Base-by-base conservation (phyloP, 2,888 invertebrate genomes). In the Meiosimyza decipiens region DNA sequence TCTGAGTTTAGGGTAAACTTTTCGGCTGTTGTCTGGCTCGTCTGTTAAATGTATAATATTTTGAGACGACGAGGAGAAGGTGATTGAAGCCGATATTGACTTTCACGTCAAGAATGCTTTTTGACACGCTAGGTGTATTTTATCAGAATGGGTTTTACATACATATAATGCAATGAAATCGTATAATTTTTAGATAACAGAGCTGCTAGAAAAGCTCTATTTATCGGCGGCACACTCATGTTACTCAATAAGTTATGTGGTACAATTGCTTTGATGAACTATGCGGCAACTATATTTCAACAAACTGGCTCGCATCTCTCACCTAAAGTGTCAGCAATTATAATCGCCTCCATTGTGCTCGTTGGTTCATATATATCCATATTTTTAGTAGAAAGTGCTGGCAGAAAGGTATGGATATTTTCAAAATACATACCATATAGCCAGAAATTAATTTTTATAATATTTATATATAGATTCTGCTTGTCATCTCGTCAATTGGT, bases 251-350 rank as follows among this genome's bases (percentile, higher is more conserved):
- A 87, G 73, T 76, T 82, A 28, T 84, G 84, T 71, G 87, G 87
- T 22, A 83, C 84, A 70, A 87, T 85, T 65, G 85, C 84, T 5
- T 81, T 87, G 83, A 70, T 87, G 6, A 87, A 82, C 73, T 87
- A 86, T 50, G 84, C 87, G 9, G 85, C 86, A 0, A 77, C 79
- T 6, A 87, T 87, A 16, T 87, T 87, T 55, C 28, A 82, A 47
- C 75, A 83, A 71, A 79, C 86, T 6, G 87, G 86, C 0, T 85
- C 85, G 15, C 84, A 76, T 66, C 55, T 87, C 13, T 60, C 82
- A 0, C 85, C 87, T 0, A 83, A 81, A 4, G 63, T 81, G 16
- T 81, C 84, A 0, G 83, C 87, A 5, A 86, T 86, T 3, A 75
- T 86, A 6, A 84, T 87, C 50, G 87, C 84, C 3, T 33, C 74